Conservation (phyloP, 2,888 invertebrate species). For the Cephalotes varians region DNA sequence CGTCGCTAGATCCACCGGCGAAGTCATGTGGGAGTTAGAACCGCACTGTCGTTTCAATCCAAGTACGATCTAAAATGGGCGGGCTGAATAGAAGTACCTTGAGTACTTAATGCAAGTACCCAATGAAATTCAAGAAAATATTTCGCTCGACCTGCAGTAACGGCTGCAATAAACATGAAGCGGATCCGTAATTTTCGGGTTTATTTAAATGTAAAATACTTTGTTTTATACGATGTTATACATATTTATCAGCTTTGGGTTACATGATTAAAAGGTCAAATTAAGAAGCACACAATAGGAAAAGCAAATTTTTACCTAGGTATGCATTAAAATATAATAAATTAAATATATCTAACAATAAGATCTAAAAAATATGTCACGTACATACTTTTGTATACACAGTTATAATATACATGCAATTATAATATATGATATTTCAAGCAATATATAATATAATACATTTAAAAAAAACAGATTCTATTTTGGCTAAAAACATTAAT, state of each 20-base stretch:
- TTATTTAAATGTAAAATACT: conserved; percentile 29
- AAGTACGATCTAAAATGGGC: conserved; percentile 24
- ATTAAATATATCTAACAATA: neutral
- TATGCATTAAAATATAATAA: neutral
- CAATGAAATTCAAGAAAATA: conserved; percentile 29
- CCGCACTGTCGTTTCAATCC: conserved; percentile 22
- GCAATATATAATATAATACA: no score
- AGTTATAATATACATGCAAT: neutral
- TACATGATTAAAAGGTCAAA: neutral
- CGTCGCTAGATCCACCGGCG: conserved; percentile 35
- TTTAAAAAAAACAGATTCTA: no score
- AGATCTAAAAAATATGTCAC: neutral
- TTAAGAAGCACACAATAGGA: neutral
- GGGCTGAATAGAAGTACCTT: conserved; percentile 19
- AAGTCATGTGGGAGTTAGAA: neutral
- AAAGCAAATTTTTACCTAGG: conserved; percentile 1
- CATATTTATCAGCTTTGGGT: conserved; percentile 10
- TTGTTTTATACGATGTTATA: neutral
- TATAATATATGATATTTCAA: no score
- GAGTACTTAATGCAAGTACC: neutral
- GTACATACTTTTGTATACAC: neutral
- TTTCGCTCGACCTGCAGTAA: neutral
- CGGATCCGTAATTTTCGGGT: conserved; percentile 6
- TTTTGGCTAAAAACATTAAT: no score
- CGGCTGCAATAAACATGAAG: conserved; percentile 26